Evolutionary conservation across 1,140 invertebrate species (phyloP), one percentile per base, ranked within the genome.

Genomic region (Lepidostoma basale): DNA sequence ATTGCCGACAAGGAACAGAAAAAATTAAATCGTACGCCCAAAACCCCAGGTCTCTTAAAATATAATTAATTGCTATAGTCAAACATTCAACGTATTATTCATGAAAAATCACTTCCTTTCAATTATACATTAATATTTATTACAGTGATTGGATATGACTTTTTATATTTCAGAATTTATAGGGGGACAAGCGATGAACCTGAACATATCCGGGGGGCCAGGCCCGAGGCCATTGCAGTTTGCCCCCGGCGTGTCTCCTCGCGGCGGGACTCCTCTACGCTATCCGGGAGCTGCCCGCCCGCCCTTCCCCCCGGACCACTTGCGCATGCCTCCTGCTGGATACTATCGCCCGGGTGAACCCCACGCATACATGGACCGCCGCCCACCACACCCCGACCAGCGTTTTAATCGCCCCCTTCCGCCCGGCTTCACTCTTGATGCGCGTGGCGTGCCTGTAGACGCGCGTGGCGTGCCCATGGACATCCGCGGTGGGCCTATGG

Each of bases 1-100:
- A 22, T 82, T 18, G 81, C 82, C 0, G 63, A 78, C 42, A 74
- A 81, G 67, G 81, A 83, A 69, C 82, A 76, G 56, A 79, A 78
- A 60, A 74, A 79, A 23, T 58, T 79, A 12, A 80, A 79, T 49
- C 67, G 58, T 20, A 67, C 69, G 64, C 40, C 58, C 3, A 73
- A 40, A 36, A 52, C 54, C 26, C 56, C 67, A 40, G 71, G 71
- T 73, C 18, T 23, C n/a, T n/a, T n/a, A n/a, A n/a, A n/a, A n/a
- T n/a, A n/a, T n/a, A n/a, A n/a, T n/a, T n/a, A n/a, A n/a, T n/a
- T n/a, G n/a, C n/a, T n/a, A n/a, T n/a, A n/a, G n/a, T n/a, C n/a
- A 33, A 56, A 18, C 16, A 22, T 47, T 44, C 1, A 16, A n/a
- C n/a, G n/a, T n/a, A n/a, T n/a, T 44, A 9, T 44, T 44, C n/a